A percentile compares a stretch with the other conserved stretches of the same genome.
Evolutionary conservation across 2,113 vertebrate species (phyloP).

Genomic region (Pimephales promelas): DNA sequence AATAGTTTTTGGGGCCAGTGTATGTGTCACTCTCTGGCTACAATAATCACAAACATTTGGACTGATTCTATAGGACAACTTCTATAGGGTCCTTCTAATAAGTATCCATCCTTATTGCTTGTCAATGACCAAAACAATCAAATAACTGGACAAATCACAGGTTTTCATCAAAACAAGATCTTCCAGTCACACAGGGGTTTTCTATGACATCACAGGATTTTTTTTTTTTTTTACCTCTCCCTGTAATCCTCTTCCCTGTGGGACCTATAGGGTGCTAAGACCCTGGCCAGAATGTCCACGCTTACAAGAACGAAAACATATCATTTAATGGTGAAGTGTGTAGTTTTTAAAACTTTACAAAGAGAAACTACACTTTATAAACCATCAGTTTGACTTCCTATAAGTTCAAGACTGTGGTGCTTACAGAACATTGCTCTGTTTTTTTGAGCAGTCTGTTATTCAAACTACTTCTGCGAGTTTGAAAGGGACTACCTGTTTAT

Average conservation of each 20-base stretch:
- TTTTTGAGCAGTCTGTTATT: neutral
- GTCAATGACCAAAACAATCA: slow-evolving; percentile 15
- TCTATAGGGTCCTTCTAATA: neutral
- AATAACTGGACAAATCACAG: neutral
- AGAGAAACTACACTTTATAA: neutral
- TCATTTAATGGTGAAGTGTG: slow-evolving; percentile 50
- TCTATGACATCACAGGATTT: neutral
- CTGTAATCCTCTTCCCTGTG: slow-evolving; percentile 62
- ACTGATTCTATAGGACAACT: neutral
- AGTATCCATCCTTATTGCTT: neutral
- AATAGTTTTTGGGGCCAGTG: neutral
- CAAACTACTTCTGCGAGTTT: neutral
- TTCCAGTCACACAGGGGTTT: neutral
- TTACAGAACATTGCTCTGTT: neutral
- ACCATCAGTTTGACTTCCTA: neutral
- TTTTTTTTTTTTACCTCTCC: slow-evolving; percentile 68
- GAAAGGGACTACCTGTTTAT: neutral
- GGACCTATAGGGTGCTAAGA: slow-evolving; percentile 58
- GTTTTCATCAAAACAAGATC: neutral
- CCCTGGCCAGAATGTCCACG: slow-evolving; percentile 60
- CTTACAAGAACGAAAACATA: slow-evolving; percentile 72
- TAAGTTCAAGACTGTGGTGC: neutral
- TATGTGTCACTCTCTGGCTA: neutral
- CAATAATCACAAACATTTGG: neutral
- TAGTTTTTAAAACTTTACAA: neutral